Conservation (phyloP, 2,888 invertebrate species). For the Rhimphoctona megacephalus region DNA sequence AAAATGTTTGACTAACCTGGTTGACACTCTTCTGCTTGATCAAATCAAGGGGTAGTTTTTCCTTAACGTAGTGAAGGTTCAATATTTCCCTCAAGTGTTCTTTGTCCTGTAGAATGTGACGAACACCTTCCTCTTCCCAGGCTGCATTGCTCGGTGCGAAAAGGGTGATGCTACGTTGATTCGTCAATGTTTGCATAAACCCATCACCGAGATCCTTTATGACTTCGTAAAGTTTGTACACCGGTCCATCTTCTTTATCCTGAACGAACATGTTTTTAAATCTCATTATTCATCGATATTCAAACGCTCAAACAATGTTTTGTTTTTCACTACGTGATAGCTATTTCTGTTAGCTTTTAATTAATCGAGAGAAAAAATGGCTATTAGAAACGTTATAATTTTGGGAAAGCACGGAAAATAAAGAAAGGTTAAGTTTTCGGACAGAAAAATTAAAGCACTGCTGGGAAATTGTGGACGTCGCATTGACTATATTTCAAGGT, state of each 20-base stretch:
- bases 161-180: conserved; percentile 91
- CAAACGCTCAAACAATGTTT: not conserved
- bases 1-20: conserved; percentile 86
- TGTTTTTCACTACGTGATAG: conserved; percentile 15
- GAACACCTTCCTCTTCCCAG: conserved; percentile 91
- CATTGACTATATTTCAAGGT: not conserved
- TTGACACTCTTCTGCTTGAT: conserved; percentile 90
- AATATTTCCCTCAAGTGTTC: conserved; percentile 91
- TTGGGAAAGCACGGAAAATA: not conserved
- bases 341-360: not conserved
- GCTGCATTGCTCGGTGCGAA: conserved; percentile 96
- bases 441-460: not conserved
- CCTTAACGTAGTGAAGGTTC: conserved; percentile 92
- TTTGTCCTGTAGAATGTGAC: conserved; percentile 88
- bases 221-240: conserved; percentile 93
- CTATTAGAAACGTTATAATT: not conserved
- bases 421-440: not conserved
- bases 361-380: not conserved
- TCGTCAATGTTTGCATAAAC: conserved; percentile 90
- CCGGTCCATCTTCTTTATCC: conserved; percentile 91
- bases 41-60: conserved; percentile 90
- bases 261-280: conserved; percentile 80
- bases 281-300: conserved; percentile 10
- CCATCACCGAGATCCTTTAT: conserved; percentile 92
- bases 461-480: not conserved